Evolutionary conservation across 2,797 vertebrate species (phyloP).

Genomic region (Prionace glauca): DNA sequence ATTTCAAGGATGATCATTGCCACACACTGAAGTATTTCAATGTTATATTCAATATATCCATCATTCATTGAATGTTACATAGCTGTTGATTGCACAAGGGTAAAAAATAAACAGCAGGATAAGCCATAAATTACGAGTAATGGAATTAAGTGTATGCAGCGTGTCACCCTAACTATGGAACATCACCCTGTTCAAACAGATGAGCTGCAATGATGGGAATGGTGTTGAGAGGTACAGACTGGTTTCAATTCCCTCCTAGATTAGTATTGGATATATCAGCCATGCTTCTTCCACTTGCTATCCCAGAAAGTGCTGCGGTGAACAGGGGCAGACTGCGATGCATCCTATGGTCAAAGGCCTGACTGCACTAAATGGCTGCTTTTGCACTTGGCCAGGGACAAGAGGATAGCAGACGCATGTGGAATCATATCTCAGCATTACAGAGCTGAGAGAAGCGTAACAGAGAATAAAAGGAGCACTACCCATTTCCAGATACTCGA

Average conservation of each 20-base stretch:
- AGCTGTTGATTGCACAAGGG: slow-evolving; percentile 5
- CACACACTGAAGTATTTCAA: background rate
- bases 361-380: background rate
- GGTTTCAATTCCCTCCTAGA: background rate
- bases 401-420: background rate
- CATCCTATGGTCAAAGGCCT: background rate
- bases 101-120: background rate
- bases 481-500: background rate
- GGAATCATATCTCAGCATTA: background rate
- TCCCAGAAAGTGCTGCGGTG: background rate
- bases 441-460: background rate
- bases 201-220: background rate
- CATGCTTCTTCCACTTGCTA: background rate
- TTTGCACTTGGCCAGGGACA: background rate
- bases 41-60: background rate
- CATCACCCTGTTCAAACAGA: background rate
- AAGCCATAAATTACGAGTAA: background rate
- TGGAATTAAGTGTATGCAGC: background rate
- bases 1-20: background rate
- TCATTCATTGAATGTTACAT: slow-evolving; percentile 19
- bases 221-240: background rate
- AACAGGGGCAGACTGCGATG: background rate
- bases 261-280: background rate
- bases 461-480: background rate
- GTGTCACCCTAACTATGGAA: background rate